phyloP scores from a whole-genome alignment of 2,888 invertebrate genomes.

The Apantesis nais region DNA sequence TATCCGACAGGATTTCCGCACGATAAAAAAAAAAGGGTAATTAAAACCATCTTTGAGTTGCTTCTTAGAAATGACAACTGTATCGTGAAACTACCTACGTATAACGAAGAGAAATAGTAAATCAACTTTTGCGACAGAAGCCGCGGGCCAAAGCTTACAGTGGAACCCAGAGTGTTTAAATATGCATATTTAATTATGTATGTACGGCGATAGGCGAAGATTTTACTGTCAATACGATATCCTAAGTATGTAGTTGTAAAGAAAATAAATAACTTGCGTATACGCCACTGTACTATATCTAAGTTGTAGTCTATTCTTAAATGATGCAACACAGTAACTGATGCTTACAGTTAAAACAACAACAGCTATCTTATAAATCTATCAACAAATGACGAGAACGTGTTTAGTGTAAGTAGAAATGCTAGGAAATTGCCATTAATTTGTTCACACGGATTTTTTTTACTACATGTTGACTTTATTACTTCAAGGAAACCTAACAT shows the following conservation, averaged over 20 bases:
- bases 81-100: too few species aligned
- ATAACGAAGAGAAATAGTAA: too few species aligned
- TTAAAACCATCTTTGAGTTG: too few species aligned
- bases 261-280: constrained; percentile 18
- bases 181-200: background rate
- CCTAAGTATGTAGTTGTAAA: background rate
- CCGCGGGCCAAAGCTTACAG: too few species aligned
- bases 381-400: constrained; percentile 44
- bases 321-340: constrained; percentile 47
- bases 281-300: constrained; percentile 37
- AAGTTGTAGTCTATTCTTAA: constrained; percentile 41
- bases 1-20: too few species aligned
- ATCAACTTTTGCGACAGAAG: too few species aligned
- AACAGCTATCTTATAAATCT: constrained; percentile 51
- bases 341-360: constrained; percentile 41
- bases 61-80: too few species aligned
- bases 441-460: constrained; percentile 9
- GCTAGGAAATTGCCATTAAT: constrained; percentile 30
- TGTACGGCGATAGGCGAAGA: background rate
- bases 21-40: too few species aligned
- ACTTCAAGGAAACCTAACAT: constrained; percentile 21
- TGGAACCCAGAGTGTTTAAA: background rate
- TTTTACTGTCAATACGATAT: background rate
- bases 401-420: constrained; percentile 54
- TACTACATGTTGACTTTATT: constrained; percentile 15